Base-by-base conservation (phyloP, 2,888 invertebrate genomes). In the Lamellibrachia satsuma region DNA sequence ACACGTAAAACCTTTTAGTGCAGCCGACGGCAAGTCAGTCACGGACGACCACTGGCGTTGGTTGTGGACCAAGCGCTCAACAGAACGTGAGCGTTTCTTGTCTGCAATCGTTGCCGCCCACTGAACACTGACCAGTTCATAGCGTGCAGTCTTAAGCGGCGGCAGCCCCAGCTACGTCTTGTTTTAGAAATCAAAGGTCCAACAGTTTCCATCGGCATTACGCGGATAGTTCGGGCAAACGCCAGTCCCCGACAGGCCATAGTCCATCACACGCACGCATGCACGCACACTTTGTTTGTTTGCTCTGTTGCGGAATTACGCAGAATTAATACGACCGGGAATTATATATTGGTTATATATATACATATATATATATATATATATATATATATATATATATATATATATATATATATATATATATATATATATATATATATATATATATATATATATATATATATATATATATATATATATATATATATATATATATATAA, bases 91-190 rank as follows among this genome's bases (percentile, higher is more conserved):
- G 11, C 75, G 22, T 1, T 60, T 15, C 0, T 22, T 9, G 11
- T 22, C 22, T 0, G 15, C 93, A 52, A 93, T 39, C 93, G 92
- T 93, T 92, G n/a, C 94, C 94, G 22, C 94, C 94, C 9, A 94
- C 55, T 11, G 92, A n/a, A 93, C 93, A 52, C 93, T 75, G 0
- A 92, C 51, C 52, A 93, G 94, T 39, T 93, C 93, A 52, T 92
- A 93, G n/a, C 94, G 92, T 9, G 52, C 92, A 39, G 39, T 90
- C 52, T 57, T 9, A 92, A 94, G 92, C 75, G 92, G 75, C 8
- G 93, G 90, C 75, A 93, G 60, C 39, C 92, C 15, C 90, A 90
- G 92, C 94, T 93, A 94, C 75, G 92, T 92, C 90, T 94, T 94
- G 52, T 93, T 93, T 7, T 51, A 6, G 4, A 90, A 52, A 90